phyloP scores from a whole-genome alignment of 2,888 invertebrate species.

The Dryomyza anilis region DNA sequence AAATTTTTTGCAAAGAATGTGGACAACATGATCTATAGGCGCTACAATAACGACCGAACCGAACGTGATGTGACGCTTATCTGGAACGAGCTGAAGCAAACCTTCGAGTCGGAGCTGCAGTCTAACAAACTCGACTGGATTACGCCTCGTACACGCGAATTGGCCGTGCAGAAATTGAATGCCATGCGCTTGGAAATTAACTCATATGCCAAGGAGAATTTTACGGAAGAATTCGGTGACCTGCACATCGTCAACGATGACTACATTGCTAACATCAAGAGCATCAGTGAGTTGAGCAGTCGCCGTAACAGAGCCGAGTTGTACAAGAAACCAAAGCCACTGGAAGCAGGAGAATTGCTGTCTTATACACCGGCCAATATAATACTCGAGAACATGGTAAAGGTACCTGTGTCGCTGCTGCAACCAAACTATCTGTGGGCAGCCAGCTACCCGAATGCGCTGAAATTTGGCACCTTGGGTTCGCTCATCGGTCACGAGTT shows the following conservation, averaged over 20 bases:
- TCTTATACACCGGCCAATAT: slow-evolving; percentile 50
- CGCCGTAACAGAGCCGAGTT: slow-evolving; percentile 31
- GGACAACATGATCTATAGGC: slow-evolving; percentile 53
- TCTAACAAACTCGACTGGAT: slow-evolving; percentile 46
- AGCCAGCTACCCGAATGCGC: slow-evolving; percentile 46
- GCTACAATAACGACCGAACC: slow-evolving; percentile 41
- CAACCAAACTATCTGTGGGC: slow-evolving; percentile 51
- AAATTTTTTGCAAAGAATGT: slow-evolving; percentile 49
- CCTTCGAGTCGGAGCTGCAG: slow-evolving; percentile 42
- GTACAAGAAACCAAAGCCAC: slow-evolving; percentile 40
- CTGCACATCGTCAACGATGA: slow-evolving; percentile 40
- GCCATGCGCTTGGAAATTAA: slow-evolving; percentile 48
- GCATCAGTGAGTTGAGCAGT: slow-evolving; percentile 6
- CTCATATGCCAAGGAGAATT: slow-evolving; percentile 41
- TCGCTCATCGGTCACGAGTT: slow-evolving; percentile 51
- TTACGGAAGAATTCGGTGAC: slow-evolving; percentile 44
- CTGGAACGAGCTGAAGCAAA: slow-evolving; percentile 48
- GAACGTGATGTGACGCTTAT: slow-evolving; percentile 46
- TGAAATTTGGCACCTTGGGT: slow-evolving; percentile 51
- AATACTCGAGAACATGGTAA: slow-evolving; percentile 48
- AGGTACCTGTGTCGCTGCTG: slow-evolving; percentile 49
- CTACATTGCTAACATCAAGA: slow-evolving; percentile 42
- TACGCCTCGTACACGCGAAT: slow-evolving; percentile 34
- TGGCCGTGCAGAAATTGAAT: slow-evolving; percentile 45
- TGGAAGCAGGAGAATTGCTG: slow-evolving; percentile 37